phyloP scores from a whole-genome alignment of 2,113 vertebrate species.

The Balaenoptera acutorostrata region DNA sequence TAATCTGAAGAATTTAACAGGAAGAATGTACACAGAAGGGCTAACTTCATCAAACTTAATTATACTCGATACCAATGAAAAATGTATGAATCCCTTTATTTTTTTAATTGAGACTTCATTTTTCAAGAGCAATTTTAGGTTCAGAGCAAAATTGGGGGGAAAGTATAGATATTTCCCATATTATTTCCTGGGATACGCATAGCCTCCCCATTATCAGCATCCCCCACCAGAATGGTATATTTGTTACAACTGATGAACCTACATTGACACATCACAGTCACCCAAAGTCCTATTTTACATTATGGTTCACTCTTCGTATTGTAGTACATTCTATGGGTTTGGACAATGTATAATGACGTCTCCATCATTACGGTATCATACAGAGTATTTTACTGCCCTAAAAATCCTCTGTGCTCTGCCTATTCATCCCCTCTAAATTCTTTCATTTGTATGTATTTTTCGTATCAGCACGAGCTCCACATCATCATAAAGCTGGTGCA shows the following conservation, averaged over 20 bases:
- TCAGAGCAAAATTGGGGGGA: not conserved
- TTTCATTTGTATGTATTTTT: not conserved
- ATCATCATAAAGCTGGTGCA: not conserved
- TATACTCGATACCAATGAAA: not conserved
- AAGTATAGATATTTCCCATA: not conserved
- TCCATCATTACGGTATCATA: not conserved
- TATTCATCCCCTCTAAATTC: not conserved
- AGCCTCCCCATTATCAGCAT: not conserved
- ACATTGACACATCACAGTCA: not conserved
- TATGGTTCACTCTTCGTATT: not conserved
- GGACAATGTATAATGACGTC: not conserved
- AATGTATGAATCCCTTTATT: not conserved
- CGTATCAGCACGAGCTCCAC: not conserved
- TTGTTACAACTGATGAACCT: not conserved
- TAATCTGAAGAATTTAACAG: not conserved
- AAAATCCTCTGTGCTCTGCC: not conserved
- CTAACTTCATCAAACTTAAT: not conserved
- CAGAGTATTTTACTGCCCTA: not conserved
- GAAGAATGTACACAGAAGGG: not conserved
- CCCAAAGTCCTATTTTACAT: not conserved
- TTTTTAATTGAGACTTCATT: not conserved
- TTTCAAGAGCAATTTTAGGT: not conserved
- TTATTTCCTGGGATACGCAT: not conserved
- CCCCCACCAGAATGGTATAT: not conserved
- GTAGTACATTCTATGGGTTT: not conserved